Base-by-base conservation (phyloP, 2,888 invertebrate species). In the Drosophila affinis region DNA sequence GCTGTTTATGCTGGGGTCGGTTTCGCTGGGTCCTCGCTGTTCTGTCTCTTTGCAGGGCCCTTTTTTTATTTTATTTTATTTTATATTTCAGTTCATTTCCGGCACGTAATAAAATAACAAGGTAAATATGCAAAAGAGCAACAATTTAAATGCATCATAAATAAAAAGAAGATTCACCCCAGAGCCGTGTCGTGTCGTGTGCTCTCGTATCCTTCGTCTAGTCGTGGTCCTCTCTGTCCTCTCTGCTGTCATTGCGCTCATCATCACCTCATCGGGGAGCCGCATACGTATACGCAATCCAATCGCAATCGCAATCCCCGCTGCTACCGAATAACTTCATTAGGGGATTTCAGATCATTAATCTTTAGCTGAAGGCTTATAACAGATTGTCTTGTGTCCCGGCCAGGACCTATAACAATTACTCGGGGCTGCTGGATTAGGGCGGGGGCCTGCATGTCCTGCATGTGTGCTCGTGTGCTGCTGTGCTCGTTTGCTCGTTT, bases 51-150 rank as follows among this genome's bases (percentile, higher is more conserved):
- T 34, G 21, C 7, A 10, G 18, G 21, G 49, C 32, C 51, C 27
- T 54, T 46, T 45, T 52, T 34, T 57, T 63, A 39, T 54, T 65
- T 47, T 67, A 61, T 72, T 65, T 69, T 64, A 77, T 83, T 84
- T 85, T 77, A 86, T 82, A 75, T 75, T 65, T 78, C 68, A 63
- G 65, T 87, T 88, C 87, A 85, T 85, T 87, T 85, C 88, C 85
- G 77, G 67, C 88, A 81, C 79, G 78, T 78, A 81, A 88, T 88
- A 86, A 84, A 86, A 88, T 83, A 81, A 71, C 87, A 83, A 84
- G 88, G 88, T 85, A 76, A 85, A 88, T 74, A 81, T 87, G 76
- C 71, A 71, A 77, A 77, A 55, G 72, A 67, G 75, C 70, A 74
- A 56, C 73, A 80, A 77, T 72, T 74, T 72, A 71, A 82, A 51